Base-by-base conservation (phyloP, 2,797 vertebrate genomes). In the Gambelia wislizenii region DNA sequence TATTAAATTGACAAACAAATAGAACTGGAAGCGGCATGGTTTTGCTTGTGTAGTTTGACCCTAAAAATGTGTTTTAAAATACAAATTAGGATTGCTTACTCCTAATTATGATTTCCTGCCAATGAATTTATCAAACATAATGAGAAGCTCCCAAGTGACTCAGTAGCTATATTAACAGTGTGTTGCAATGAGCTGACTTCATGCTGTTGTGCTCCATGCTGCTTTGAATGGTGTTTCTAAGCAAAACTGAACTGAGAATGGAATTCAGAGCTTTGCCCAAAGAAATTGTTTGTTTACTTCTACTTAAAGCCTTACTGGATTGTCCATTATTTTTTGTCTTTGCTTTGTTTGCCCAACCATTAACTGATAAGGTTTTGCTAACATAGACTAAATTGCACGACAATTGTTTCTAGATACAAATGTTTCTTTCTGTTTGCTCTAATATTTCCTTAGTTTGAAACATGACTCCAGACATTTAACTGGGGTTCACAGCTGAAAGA, bases 261-360 rank as follows among this genome's bases (percentile, higher is more conserved):
- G 77, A 85, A 87, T 88, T 59, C 33, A 54, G 64, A 75, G 33
- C 78, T 6, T 36, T 54, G 42, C 67, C 54, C 75, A 72, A 84
- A 76, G 82, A 87, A 90, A 87, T 79, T 22, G 47, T 22, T 42
- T 22, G 69, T 88, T 88, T 82, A 74, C 14, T 36, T 85, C 83
- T 74, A 33, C 49, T 39, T 67, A 74, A 85, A 67, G 56, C 70
- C 61, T 82, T 85, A 59, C 47, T 75, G 36, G 81, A 84, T 88
- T 84, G 39, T 44, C 47, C 16, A 56, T 81, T 85, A 74, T 91
- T 80, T 70, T 67, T 84, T 52, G 44, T 80, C 76, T 67, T 84
- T 33, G 64, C 52, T 79, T 87, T 87, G 72, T 79, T 87, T 70
- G 39, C 39, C 47, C 39, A 78, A n/a, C 81, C 75, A 80, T 87